A percentile compares a stretch with the other conserved stretches of the same genome.
Evolutionary conservation across 2,113 vertebrate species (phyloP).

Genomic region (Paratilapia polleni): DNA sequence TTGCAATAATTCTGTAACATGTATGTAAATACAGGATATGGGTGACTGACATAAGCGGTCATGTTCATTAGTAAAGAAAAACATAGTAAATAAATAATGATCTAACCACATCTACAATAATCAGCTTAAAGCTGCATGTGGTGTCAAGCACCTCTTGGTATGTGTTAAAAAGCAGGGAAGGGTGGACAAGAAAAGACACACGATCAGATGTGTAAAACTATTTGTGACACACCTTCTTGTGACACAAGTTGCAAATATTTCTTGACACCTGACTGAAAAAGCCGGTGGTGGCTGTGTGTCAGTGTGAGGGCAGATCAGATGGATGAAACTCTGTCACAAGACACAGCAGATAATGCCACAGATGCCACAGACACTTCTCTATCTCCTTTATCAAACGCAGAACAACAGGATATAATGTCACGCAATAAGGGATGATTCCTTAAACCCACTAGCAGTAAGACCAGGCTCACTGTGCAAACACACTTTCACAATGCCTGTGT

Average conservation of each 20-base stretch:
- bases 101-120: neutral
- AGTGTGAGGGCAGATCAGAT: conserved; percentile 28
- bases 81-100: neutral
- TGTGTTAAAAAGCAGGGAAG: neutral
- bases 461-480: conserved; percentile 9
- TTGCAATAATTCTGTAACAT: neutral
- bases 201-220: conserved; percentile 26
- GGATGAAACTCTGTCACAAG: conserved; percentile 44
- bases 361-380: conserved; percentile 29
- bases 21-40: conserved; percentile 6
- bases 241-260: conserved; percentile 30
- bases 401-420: conserved; percentile 62
- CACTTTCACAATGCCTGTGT: conserved; percentile 19
- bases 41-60: neutral
- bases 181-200: neutral
- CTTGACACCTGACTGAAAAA: conserved; percentile 27
- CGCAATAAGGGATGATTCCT: conserved; percentile 48
- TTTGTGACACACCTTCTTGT: conserved; percentile 24
- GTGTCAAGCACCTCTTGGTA: neutral
- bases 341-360: conserved; percentile 53
- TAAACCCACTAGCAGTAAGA: conserved; percentile 9
- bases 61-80: neutral
- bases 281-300: conserved; percentile 4
- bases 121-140: neutral
- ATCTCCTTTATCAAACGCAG: conserved; percentile 40